phyloP scores from a whole-genome alignment of 1,140 invertebrate genomes.

The Saccostrea echinata region DNA sequence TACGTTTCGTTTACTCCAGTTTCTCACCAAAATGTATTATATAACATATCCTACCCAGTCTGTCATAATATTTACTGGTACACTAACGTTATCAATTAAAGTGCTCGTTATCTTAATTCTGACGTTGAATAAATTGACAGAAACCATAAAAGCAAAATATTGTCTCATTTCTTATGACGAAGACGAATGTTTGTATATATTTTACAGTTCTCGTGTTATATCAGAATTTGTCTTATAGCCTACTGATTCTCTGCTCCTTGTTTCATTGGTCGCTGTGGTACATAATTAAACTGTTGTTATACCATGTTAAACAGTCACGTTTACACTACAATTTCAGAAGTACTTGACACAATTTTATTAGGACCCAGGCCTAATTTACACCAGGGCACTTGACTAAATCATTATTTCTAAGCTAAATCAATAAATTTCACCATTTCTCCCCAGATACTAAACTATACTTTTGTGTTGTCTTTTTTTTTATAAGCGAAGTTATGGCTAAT shows the following conservation, averaged over 20 bases:
- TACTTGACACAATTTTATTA: slow-evolving; percentile 18
- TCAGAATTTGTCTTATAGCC: not conserved
- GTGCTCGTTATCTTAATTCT: not conserved
- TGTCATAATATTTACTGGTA: not conserved
- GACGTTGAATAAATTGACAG: not conserved
- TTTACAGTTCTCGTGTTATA: not conserved
- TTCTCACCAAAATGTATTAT: not conserved
- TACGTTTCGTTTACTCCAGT: not conserved
- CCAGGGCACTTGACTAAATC: not conserved
- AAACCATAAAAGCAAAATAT: not conserved
- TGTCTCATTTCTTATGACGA: not conserved
- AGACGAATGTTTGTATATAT: slow-evolving; percentile 1
- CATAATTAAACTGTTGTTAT: not conserved
- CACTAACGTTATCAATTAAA: not conserved
- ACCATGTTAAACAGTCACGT: not conserved
- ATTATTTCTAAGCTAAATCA: not conserved
- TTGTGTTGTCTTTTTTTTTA: not conserved
- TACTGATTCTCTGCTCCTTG: too few species aligned
- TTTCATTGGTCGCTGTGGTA: not conserved
- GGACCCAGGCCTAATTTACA: not conserved
- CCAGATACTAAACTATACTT: not conserved
- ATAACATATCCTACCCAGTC: not conserved
- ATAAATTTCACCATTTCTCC: not conserved
- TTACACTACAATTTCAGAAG: slow-evolving; percentile 3
- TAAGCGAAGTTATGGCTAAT: not conserved